Evolutionary conservation across 2,888 invertebrate species (phyloP).

Genomic region (Muscina levida): DNA sequence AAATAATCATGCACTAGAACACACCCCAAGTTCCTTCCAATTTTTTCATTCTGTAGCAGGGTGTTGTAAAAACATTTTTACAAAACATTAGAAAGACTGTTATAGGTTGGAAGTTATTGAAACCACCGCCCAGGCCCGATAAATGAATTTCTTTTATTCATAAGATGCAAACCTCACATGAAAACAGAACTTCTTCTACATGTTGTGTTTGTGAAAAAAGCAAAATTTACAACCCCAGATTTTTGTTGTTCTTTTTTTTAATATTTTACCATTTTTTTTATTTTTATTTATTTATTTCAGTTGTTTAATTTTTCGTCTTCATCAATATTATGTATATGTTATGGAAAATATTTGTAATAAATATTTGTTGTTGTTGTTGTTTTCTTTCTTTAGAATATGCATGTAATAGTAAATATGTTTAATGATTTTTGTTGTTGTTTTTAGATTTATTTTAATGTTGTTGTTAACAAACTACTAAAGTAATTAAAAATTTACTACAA

Average conservation of each 20-base stretch:
- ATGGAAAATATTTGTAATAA: slow-evolving; percentile 59
- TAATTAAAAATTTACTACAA: slow-evolving; percentile 66
- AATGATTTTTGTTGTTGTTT: slow-evolving; percentile 27
- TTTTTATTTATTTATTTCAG: slow-evolving; percentile 41
- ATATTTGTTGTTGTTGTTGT: slow-evolving; percentile 35
- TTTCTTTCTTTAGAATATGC: slow-evolving; percentile 40
- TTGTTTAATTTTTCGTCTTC: slow-evolving; percentile 51
- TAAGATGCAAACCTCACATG: too few relatives aligned
- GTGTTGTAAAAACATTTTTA: too few relatives aligned
- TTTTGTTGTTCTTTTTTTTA: too few relatives aligned
- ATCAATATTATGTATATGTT: slow-evolving; percentile 49
- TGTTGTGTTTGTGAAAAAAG: too few relatives aligned
- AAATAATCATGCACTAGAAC: too few relatives aligned
- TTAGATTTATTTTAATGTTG: slow-evolving; percentile 48
- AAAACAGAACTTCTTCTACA: too few relatives aligned
- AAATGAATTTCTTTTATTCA: too few relatives aligned
- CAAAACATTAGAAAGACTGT: too few relatives aligned
- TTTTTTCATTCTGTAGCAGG: too few relatives aligned
- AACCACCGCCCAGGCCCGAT: too few relatives aligned
- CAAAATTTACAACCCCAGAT: slow-evolving; percentile 8
- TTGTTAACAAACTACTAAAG: slow-evolving; percentile 63
- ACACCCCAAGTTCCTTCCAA: too few relatives aligned
- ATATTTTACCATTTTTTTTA: slow-evolving; percentile 53
- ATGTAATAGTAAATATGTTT: slow-evolving; percentile 64
- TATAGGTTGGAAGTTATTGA: too few relatives aligned